A percentile compares a stretch with the other conserved stretches of the same genome.
phyloP scores from a whole-genome alignment of 2,113 vertebrate species.

The Pseudorhombus dupliciocellatus region DNA sequence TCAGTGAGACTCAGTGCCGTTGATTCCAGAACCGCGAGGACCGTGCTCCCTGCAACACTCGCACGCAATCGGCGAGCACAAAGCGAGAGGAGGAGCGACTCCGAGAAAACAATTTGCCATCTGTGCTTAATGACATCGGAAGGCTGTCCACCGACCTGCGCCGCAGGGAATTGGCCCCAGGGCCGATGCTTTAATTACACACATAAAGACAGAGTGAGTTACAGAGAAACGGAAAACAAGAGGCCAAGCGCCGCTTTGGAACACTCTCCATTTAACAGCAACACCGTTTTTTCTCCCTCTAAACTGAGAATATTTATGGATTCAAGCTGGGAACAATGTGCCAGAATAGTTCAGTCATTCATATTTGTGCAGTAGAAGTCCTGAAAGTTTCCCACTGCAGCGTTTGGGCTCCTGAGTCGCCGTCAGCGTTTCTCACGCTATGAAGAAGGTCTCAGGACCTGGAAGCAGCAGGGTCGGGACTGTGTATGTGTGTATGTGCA shows the following conservation, averaged over 20 bases:
- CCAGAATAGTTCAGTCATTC: neutral
- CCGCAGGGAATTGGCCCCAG: slow-evolving; percentile 25
- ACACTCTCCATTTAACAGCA: neutral
- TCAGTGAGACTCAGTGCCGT: neutral
- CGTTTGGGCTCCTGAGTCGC: neutral
- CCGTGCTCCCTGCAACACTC: slow-evolving; percentile 14
- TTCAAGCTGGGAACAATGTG: neutral
- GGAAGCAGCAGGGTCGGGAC: neutral
- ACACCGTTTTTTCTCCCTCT: neutral
- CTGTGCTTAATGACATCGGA: slow-evolving; percentile 61
- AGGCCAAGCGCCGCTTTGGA: neutral
- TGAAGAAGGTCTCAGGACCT: neutral
- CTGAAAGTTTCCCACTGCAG: neutral
- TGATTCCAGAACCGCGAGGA: slow-evolving; percentile 5
- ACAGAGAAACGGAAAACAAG: slow-evolving; percentile 9
- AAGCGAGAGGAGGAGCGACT: slow-evolving; percentile 35
- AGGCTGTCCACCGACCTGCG: slow-evolving; percentile 40
- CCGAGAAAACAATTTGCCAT: slow-evolving; percentile 65
- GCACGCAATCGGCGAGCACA: slow-evolving; percentile 26
- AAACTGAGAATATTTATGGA: neutral
- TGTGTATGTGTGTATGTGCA: neutral
- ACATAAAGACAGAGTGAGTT: slow-evolving; percentile 18
- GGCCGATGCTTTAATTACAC: slow-evolving; percentile 57
- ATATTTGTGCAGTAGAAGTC: neutral
- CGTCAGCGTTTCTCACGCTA: neutral